These are phyloP conservation scores for Daubentonia madagascariensis DNA, from an alignment of 2,113 vertebrate genomes.

Conservation along the genomic window DNA sequence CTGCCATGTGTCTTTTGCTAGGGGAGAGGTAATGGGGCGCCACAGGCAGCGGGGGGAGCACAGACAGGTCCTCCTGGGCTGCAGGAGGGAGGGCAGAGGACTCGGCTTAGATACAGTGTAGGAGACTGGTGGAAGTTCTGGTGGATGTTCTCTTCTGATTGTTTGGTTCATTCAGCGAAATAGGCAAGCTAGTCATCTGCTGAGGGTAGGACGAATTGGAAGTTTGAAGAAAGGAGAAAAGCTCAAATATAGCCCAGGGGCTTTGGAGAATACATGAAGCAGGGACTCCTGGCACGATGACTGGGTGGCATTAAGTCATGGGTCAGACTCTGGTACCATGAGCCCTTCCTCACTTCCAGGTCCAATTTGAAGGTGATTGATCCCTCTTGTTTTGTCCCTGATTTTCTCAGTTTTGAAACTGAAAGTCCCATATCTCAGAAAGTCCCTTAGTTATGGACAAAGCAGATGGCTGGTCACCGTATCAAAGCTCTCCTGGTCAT, in stretches of 20 bases:
- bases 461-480: neutral
- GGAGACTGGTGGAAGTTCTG: neutral
- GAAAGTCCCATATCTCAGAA: neutral
- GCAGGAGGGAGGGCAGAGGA: accelerated
- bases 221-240: neutral
- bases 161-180: neutral
- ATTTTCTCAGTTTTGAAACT: neutral
- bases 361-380: neutral
- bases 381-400: neutral
- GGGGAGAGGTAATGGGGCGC: neutral
- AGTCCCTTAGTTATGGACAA: neutral
- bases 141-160: neutral
- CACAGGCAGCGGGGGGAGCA: neutral
- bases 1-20: neutral
- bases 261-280: neutral
- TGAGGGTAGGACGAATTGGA: neutral
- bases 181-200: neutral
- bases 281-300: no score
- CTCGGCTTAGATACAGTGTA: neutral
- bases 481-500: neutral
- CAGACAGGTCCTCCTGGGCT: no score
- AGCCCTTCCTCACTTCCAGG: neutral
- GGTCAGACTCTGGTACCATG: accelerated
- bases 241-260: neutral
- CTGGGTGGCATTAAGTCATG: accelerated